Evolutionary conservation across 1,140 invertebrate species (phyloP).

Genomic region (Calycopis cecrops): DNA sequence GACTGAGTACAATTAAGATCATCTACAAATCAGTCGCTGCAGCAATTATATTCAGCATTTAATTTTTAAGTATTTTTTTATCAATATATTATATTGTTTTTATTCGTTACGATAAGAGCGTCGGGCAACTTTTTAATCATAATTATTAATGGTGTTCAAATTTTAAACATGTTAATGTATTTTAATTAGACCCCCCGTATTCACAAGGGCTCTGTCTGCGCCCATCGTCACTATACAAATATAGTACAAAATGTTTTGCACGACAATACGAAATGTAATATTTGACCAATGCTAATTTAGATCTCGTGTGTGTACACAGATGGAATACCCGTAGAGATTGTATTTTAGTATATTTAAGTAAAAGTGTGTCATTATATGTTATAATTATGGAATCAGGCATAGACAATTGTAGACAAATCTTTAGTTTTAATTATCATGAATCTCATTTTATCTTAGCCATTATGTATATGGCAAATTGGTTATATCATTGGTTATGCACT

Average conservation of each 20-base stretch:
- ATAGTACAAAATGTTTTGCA: slow-evolving; percentile 4
- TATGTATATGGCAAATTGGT: too few relatives aligned
- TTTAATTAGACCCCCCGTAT: slow-evolving; percentile 7
- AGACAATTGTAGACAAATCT: too few relatives aligned
- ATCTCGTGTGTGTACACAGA: background rate
- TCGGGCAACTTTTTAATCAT: slow-evolving; percentile 15
- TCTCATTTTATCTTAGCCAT: too few relatives aligned
- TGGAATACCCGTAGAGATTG: background rate
- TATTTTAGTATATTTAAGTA: slow-evolving; percentile 2
- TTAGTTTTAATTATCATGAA: too few relatives aligned
- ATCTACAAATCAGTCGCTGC: slow-evolving; percentile 38
- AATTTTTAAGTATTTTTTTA: slow-evolving; percentile 43
- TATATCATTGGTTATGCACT: too few relatives aligned
- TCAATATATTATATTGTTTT: slow-evolving; percentile 23
- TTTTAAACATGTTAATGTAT: slow-evolving; percentile 21
- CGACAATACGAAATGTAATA: slow-evolving; percentile 5
- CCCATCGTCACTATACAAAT: background rate
- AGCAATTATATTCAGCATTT: slow-evolving; percentile 63
- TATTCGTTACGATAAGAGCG: slow-evolving; percentile 5
- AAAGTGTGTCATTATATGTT: slow-evolving; percentile 1
- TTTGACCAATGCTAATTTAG: background rate
- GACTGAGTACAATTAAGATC: slow-evolving; percentile 68
- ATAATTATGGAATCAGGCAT: too few relatives aligned
- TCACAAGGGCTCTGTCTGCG: slow-evolving; percentile 22
- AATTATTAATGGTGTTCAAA: slow-evolving; percentile 26